A percentile compares a stretch with the other conserved stretches of the same genome.
These are phyloP conservation scores for Eurosta solidaginis DNA, from an alignment of 1,140 invertebrate genomes.

Conservation along the genomic window DNA sequence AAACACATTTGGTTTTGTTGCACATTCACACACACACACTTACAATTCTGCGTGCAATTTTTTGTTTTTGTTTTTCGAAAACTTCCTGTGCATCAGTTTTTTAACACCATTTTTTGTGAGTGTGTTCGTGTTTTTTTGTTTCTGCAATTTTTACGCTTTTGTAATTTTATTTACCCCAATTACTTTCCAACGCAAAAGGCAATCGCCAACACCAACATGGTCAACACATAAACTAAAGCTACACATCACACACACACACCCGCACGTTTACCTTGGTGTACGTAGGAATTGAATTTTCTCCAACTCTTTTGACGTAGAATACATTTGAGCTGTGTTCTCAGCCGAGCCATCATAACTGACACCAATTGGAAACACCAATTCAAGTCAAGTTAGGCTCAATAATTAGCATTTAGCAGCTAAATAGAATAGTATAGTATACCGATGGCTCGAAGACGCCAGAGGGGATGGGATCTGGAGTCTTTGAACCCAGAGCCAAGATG, in stretches of 20 bases:
- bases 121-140: not conserved
- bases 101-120: not conserved
- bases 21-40: not conserved
- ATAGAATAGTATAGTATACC: too few species aligned
- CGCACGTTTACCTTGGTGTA: not conserved
- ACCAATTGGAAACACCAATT: too few species aligned
- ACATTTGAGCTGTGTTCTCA: too few species aligned
- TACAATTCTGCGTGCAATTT: too few species aligned
- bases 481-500: too few species aligned
- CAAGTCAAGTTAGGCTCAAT: too few species aligned
- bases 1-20: not conserved
- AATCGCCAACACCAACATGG: not conserved
- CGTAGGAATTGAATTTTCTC: too few species aligned
- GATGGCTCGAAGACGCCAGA: too few species aligned
- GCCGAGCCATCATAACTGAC: too few species aligned
- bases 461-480: too few species aligned
- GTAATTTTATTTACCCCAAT: conserved; percentile 11
- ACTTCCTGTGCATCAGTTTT: not conserved
- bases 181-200: not conserved
- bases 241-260: not conserved
- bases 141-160: not conserved
- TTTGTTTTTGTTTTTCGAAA: not conserved
- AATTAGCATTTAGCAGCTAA: too few species aligned
- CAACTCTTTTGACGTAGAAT: too few species aligned
- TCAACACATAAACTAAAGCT: not conserved